These are phyloP conservation scores for Himalopsyche anomala DNA, from an alignment of 2,888 invertebrate genomes.

Conservation along the genomic window DNA sequence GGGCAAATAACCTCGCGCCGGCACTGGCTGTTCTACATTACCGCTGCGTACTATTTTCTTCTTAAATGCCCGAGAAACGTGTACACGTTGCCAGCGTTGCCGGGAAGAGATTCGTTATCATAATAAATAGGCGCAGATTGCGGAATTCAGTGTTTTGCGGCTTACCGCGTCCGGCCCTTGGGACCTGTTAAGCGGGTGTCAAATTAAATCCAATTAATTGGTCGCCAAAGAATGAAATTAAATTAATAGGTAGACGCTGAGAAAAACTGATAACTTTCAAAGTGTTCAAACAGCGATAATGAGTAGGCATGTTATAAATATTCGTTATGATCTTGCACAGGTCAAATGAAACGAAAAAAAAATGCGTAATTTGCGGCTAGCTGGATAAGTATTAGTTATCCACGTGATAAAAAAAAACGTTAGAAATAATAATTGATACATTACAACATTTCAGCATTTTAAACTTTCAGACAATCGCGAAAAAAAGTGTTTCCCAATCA, in stretches of 20 bases:
- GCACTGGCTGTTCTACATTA: too few species aligned
- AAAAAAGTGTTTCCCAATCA: too few species aligned
- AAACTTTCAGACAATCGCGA: too few species aligned
- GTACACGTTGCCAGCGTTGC: neutral
- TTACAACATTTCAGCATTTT: too few species aligned
- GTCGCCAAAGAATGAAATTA: neutral
- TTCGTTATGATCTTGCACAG: neutral
- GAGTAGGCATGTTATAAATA: neutral
- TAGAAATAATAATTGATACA: too few species aligned
- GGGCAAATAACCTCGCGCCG: too few species aligned
- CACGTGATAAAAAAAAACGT: too few species aligned
- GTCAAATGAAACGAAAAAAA: neutral
- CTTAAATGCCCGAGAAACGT: neutral
- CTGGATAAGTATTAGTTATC: too few species aligned
- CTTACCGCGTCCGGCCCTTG: constrained; percentile 13
- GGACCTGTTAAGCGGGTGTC: neutral
- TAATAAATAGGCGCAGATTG: constrained; percentile 12
- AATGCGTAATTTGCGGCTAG: neutral
- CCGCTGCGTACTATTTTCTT: neutral
- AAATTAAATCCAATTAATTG: constrained; percentile 6
- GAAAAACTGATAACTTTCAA: constrained; percentile 16
- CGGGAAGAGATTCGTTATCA: neutral
- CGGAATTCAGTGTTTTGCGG: neutral
- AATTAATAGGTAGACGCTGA: constrained; percentile 10
- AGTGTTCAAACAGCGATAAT: neutral